Conservation (phyloP, 2,113 vertebrate genomes). For the Sinocyclocheilus rhinocerous region DNA sequence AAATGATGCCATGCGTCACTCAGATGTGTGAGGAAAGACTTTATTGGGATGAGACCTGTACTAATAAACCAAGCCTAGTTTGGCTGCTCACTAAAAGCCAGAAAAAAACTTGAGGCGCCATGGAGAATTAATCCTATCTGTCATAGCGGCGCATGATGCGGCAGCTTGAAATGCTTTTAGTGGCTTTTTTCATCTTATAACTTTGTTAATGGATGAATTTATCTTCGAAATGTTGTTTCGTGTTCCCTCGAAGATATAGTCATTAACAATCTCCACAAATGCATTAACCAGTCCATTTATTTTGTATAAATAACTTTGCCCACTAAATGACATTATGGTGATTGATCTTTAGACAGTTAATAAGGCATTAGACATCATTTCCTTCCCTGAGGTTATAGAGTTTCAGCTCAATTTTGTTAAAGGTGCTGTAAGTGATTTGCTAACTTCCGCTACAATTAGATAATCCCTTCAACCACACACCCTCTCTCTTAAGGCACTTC, state of each 20-base stretch:
- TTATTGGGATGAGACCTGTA: not conserved
- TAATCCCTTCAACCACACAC: not conserved
- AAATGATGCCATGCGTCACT: not conserved
- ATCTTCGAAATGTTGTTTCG: slow-evolving; percentile 3
- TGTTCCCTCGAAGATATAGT: slow-evolving; percentile 19
- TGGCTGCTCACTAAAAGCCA: not conserved
- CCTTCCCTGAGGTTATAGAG: not conserved
- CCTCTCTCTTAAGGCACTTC: not conserved
- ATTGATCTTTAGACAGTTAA: slow-evolving; percentile 25
- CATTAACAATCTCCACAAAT: slow-evolving; percentile 17
- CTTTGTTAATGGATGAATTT: slow-evolving; percentile 32
- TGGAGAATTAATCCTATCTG: slow-evolving; percentile 24
- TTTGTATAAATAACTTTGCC: slow-evolving; percentile 28
- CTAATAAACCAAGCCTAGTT: not conserved
- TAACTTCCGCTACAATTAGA: not conserved
- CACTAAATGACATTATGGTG: slow-evolving; percentile 12
- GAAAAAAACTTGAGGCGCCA: slow-evolving; percentile 8
- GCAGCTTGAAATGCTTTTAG: slow-evolving; percentile 24
- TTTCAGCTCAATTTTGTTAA: slow-evolving; percentile 45
- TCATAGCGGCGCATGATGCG: not conserved
- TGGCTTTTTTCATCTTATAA: not conserved
- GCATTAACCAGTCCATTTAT: slow-evolving; percentile 29
- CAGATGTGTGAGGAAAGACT: not conserved
- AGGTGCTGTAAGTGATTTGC: slow-evolving; percentile 55
- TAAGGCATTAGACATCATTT: slow-evolving; percentile 15